A percentile compares a stretch with the other conserved stretches of the same genome.
Conservation (phyloP, 1,140 invertebrate species). For the Drosophila aff. region DNA sequence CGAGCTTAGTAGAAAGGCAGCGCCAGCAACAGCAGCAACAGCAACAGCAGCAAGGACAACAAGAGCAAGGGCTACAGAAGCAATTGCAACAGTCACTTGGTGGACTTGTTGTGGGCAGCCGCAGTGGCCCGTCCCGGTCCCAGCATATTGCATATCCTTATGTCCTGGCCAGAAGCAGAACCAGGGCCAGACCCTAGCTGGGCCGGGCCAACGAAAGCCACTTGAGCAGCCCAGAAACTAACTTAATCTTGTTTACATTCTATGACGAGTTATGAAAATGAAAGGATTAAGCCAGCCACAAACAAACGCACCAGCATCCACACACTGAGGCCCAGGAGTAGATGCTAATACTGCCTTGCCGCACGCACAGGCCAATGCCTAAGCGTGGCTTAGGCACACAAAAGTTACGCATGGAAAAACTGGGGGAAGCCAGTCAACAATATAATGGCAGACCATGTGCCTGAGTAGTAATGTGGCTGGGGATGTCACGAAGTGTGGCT, state of each 20-base stretch:
- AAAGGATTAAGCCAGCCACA: conserved; percentile 80
- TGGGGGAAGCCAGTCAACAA: conserved; percentile 47
- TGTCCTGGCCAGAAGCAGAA: conserved; percentile 30
- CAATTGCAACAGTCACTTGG: conserved; percentile 82
- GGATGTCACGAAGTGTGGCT: conserved; percentile 19
- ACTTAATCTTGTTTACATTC: conserved; percentile 83
- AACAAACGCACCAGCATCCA: conserved; percentile 67
- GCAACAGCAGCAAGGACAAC: conserved; percentile 27
- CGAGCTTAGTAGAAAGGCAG: conserved; percentile 72
- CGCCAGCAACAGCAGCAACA: conserved; percentile 40
- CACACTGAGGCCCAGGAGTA: conserved; percentile 23
- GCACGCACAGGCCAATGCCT: conserved; percentile 56
- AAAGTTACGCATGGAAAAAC: conserved; percentile 75
- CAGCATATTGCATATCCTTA: conserved; percentile 44
- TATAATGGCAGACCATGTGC: conserved; percentile 26
- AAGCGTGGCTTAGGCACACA: conserved; percentile 70
- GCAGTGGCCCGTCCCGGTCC: conserved; percentile 15
- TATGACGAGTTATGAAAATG: conserved; percentile 83
- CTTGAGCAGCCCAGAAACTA: conserved; percentile 79
- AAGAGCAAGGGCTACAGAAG: conserved; percentile 63
- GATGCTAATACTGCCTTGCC: conserved; percentile 42
- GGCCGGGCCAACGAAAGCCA: conserved; percentile 60
- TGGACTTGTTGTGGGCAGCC: conserved; percentile 77
- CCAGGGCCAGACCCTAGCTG: background rate
- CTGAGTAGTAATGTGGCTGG: conserved; percentile 9